Evolutionary conservation across 2,797 vertebrate species (phyloP).

Genomic region (Oreochromis mossambicus): DNA sequence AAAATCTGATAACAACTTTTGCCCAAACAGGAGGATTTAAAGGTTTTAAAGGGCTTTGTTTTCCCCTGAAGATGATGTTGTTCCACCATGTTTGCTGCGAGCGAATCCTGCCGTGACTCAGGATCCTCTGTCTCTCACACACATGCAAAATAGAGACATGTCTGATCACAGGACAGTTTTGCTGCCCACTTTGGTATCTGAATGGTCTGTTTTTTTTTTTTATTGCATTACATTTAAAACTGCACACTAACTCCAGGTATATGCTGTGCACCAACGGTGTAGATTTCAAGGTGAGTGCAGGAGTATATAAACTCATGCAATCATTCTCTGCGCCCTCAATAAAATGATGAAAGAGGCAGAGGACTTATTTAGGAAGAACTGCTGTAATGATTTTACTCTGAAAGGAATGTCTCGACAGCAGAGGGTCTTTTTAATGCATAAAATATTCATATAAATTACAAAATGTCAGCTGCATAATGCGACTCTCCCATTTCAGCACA

Average conservation of each 20-base stretch:
- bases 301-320: neutral
- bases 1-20: neutral
- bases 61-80: neutral
- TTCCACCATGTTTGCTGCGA: neutral
- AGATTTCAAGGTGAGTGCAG: neutral
- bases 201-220: neutral
- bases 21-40: neutral
- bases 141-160: neutral
- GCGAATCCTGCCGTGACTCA: neutral
- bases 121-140: neutral
- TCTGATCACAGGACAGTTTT: neutral
- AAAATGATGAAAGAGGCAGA: neutral
- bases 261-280: neutral
- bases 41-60: neutral
- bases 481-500: neutral
- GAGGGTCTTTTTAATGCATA: neutral
- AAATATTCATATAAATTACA: neutral
- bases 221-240: neutral
- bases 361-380: neutral
- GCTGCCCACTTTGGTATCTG: neutral
- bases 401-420: neutral
- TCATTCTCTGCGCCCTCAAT: neutral
- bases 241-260: neutral
- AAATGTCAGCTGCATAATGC: neutral
- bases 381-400: neutral